A percentile compares a stretch with the other conserved stretches of the same genome.
Conservation (phyloP, 2,888 invertebrate genomes). For the Pegoplata infirma region DNA sequence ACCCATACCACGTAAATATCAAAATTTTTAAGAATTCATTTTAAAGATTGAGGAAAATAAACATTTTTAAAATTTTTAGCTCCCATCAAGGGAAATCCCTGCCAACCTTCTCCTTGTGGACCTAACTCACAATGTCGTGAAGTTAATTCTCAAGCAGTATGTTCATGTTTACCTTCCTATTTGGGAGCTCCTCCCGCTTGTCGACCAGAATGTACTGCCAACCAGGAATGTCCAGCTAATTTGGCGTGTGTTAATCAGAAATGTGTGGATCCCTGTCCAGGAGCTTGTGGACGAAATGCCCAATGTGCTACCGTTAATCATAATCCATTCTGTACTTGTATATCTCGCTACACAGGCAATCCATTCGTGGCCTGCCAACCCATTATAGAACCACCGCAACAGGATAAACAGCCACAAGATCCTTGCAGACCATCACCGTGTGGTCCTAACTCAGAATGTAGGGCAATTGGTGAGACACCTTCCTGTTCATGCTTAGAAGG, state of each 20-base stretch:
- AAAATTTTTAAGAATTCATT: no score
- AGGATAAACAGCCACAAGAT: slow-evolving; percentile 76
- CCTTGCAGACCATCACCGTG: slow-evolving; percentile 86
- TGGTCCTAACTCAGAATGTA: slow-evolving; percentile 85
- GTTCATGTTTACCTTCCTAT: slow-evolving; percentile 83
- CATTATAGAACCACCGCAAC: slow-evolving; percentile 77
- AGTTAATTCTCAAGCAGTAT: slow-evolving; percentile 85
- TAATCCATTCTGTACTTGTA: slow-evolving; percentile 88
- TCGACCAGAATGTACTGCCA: slow-evolving; percentile 85
- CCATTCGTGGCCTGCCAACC: slow-evolving; percentile 86
- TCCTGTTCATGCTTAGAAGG: slow-evolving; percentile 86
- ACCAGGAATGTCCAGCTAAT: slow-evolving; percentile 83
- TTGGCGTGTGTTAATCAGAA: slow-evolving; percentile 85
- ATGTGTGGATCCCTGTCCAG: slow-evolving; percentile 85
- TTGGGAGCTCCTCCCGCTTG: slow-evolving; percentile 86
- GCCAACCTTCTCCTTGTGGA: slow-evolving; percentile 84
- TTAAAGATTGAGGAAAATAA: background rate
- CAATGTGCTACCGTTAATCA: slow-evolving; percentile 83
- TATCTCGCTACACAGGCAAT: slow-evolving; percentile 84
- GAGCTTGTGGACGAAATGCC: slow-evolving; percentile 82
- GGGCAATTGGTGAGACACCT: slow-evolving; percentile 81
- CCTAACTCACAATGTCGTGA: slow-evolving; percentile 87
- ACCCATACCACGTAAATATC: slow-evolving; percentile 74
- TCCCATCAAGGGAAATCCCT: slow-evolving; percentile 78
- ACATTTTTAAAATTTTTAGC: slow-evolving; percentile 63